A percentile compares a stretch with the other conserved stretches of the same genome.
phyloP scores from a whole-genome alignment of 2,888 invertebrate genomes.

The Sipha maydis region DNA sequence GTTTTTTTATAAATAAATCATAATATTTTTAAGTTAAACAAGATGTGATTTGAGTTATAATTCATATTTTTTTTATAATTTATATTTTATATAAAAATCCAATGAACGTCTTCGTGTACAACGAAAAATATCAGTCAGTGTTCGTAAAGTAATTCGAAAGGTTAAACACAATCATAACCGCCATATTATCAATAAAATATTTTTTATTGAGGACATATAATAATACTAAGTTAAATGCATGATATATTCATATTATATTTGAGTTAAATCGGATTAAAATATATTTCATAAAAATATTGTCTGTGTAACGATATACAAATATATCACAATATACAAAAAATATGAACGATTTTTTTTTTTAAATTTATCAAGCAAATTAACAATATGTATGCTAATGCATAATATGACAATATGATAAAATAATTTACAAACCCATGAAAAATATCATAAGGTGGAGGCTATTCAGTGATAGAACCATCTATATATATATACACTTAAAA shows the following conservation, averaged over 20 bases:
- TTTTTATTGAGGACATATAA: background rate
- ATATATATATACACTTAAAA: too few relatives aligned
- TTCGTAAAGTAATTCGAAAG: background rate
- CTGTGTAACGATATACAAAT: background rate
- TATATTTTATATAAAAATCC: too few relatives aligned
- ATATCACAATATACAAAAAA: background rate
- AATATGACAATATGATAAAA: too few relatives aligned
- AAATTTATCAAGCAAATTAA: background rate
- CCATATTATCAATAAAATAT: background rate
- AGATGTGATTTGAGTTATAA: too few relatives aligned
- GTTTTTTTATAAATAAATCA: too few relatives aligned
- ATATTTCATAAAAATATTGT: background rate
- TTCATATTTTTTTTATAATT: too few relatives aligned
- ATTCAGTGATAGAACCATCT: too few relatives aligned
- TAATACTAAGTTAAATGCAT: background rate
- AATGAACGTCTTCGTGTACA: too few relatives aligned
- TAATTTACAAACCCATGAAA: too few relatives aligned
- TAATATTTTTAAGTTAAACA: too few relatives aligned
- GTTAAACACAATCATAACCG: background rate
- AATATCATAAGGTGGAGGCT: too few relatives aligned
- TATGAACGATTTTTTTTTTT: background rate
- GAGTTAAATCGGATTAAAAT: background rate
- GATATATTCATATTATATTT: background rate
- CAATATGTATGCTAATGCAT: too few relatives aligned
- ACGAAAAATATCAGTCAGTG: background rate